phyloP scores from a whole-genome alignment of 2,113 vertebrate species.

The Perognathus longimembris region DNA sequence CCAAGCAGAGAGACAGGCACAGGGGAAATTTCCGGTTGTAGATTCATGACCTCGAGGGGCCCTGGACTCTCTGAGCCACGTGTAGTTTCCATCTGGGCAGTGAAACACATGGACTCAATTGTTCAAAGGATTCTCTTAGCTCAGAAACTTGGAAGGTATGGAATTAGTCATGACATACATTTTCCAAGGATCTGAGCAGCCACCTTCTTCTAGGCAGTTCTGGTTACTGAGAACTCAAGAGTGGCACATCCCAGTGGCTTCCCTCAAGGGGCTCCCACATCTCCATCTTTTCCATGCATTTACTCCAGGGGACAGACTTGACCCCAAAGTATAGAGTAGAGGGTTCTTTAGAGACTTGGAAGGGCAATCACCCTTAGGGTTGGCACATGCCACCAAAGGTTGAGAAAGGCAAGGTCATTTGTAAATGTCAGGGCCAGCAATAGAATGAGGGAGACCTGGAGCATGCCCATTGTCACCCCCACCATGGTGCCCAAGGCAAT shows the following conservation, averaged over 20 bases:
- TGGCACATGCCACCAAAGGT: background rate
- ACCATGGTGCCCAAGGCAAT: background rate
- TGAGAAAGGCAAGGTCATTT: background rate
- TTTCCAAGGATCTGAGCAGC: background rate
- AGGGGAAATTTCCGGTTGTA: background rate
- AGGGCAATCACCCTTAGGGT: background rate
- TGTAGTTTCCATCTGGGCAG: background rate
- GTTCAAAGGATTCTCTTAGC: background rate
- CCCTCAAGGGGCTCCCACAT: background rate
- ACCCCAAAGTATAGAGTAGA: background rate
- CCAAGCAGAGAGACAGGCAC: background rate
- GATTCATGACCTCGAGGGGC: background rate
- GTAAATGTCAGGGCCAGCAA: background rate
- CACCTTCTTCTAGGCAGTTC: background rate
- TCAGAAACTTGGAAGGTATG: background rate
- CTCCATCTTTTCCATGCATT: background rate
- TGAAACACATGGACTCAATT: conserved; percentile 1
- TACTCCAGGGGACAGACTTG: background rate
- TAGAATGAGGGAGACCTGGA: background rate
- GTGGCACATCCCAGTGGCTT: background rate
- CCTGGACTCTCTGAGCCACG: background rate
- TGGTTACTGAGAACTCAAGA: background rate
- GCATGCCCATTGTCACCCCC: background rate
- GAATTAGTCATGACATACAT: background rate
- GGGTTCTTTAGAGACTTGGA: conserved; percentile 14